A percentile compares a stretch with the other conserved stretches of the same genome.
These are phyloP conservation scores for Paramisgurnus dabryanus DNA, from an alignment of 2,113 vertebrate genomes.

Conservation along the genomic window DNA sequence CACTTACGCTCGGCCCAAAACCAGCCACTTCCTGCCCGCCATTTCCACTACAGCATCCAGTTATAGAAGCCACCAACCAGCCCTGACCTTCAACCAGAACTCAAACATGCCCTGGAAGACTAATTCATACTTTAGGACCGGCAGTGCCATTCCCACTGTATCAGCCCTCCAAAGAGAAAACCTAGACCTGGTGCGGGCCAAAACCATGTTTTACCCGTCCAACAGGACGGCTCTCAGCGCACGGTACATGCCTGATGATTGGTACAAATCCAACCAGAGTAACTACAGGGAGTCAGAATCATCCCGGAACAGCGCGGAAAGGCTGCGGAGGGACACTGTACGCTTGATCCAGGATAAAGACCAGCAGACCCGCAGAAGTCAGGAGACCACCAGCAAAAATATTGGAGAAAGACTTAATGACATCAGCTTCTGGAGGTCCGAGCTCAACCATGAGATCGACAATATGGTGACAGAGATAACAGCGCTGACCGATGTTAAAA, in stretches of 20 bases:
- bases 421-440: conserved; percentile 89
- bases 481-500: conserved; percentile 80
- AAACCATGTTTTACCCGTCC: conserved; percentile 79
- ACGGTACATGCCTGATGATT: conserved; percentile 86
- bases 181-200: conserved; percentile 73
- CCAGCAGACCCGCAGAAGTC: conserved; percentile 80
- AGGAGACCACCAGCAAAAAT: conserved; percentile 81
- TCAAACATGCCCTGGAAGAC: conserved; percentile 82
- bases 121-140: conserved; percentile 76
- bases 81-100: conserved; percentile 68
- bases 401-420: conserved; percentile 85
- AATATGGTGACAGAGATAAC: conserved; percentile 88
- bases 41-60: conserved; percentile 81
- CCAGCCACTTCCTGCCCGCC: conserved; percentile 82
- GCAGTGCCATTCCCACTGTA: conserved; percentile 67
- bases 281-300: conserved; percentile 84
- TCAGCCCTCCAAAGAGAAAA: conserved; percentile 68
- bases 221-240: conserved; percentile 78
- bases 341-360: conserved; percentile 87
- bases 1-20: conserved; percentile 76
- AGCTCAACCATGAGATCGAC: conserved; percentile 86
- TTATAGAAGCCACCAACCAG: conserved; percentile 77
- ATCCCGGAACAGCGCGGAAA: conserved; percentile 82
- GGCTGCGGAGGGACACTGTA: conserved; percentile 80
- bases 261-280: conserved; percentile 85